A percentile compares a stretch with the other conserved stretches of the same genome.
Conservation (phyloP, 2,113 vertebrate species). For the Mormoops blainvillei region DNA sequence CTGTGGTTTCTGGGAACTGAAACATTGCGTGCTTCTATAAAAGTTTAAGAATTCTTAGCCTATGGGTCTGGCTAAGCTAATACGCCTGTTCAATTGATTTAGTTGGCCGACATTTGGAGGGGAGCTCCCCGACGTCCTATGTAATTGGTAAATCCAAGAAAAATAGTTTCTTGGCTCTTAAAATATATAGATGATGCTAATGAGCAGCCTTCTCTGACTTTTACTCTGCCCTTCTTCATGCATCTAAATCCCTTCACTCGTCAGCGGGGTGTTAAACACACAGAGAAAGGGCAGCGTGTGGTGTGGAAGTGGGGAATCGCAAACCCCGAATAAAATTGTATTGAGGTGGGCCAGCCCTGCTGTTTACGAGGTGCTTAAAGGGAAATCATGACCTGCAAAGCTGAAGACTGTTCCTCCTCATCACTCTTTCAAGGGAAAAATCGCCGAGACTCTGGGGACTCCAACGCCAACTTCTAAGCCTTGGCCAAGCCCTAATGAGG, state of each 20-base stretch:
- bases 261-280: constrained; percentile 2
- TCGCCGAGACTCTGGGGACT: not conserved
- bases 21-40: fast-evolving
- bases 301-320: not conserved
- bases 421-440: not conserved
- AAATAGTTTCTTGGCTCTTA: not conserved
- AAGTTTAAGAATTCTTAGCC: not conserved
- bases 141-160: not conserved
- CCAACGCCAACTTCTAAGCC: not conserved
- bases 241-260: not conserved
- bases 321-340: not conserved
- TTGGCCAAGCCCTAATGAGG: not conserved
- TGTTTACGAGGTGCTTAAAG: not conserved
- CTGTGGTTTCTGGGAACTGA: not conserved
- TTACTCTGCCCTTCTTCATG: not conserved
- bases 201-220: not conserved
- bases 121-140: not conserved
- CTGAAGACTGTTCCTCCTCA: not conserved
- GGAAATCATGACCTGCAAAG: not conserved
- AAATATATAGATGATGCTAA: not conserved
- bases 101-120: not conserved
- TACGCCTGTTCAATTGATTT: not conserved
- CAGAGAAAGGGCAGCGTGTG: not conserved
- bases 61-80: not conserved
- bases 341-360: not conserved